A percentile compares a stretch with the other conserved stretches of the same genome.
These are phyloP conservation scores for Diarsia rubi DNA, from an alignment of 2,888 invertebrate genomes.

Conservation along the genomic window DNA sequence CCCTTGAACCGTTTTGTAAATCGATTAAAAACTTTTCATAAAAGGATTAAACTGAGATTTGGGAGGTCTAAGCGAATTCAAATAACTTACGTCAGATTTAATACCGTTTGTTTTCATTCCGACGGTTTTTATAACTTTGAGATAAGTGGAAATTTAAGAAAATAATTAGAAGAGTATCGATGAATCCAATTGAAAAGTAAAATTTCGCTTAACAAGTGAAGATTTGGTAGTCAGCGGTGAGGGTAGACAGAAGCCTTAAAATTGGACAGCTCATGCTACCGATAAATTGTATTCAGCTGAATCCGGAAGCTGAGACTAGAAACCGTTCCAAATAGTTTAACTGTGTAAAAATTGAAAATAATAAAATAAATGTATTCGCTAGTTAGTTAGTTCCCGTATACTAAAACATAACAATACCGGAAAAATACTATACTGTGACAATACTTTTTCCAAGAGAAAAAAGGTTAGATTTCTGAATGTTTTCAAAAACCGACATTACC, in stretches of 20 bases:
- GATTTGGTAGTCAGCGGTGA: neutral
- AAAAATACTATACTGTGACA: too few relatives aligned
- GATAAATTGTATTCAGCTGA: neutral
- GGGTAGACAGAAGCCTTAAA: neutral
- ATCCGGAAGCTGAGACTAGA: neutral
- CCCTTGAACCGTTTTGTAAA: constrained; percentile 37
- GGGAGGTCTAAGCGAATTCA: constrained; percentile 26
- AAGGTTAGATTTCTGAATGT: neutral
- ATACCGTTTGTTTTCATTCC: constrained; percentile 25
- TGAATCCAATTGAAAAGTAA: neutral
- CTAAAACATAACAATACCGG: neutral
- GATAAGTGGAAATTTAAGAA: neutral
- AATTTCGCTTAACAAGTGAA: neutral
- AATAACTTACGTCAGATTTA: constrained; percentile 34
- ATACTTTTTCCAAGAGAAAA: neutral
- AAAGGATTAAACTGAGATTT: constrained; percentile 59
- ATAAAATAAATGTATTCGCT: neutral
- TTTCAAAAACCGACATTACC: constrained; percentile 31
- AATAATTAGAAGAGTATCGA: neutral
- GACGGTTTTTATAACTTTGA: constrained; percentile 11
- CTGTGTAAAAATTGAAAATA: too few relatives aligned
- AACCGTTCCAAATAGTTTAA: too few relatives aligned
- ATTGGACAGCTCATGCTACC: neutral
- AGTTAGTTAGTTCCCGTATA: neutral
- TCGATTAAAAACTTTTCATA: constrained; percentile 61